phyloP scores from a whole-genome alignment of 2,888 invertebrate genomes.

The Monopis laevigella region DNA sequence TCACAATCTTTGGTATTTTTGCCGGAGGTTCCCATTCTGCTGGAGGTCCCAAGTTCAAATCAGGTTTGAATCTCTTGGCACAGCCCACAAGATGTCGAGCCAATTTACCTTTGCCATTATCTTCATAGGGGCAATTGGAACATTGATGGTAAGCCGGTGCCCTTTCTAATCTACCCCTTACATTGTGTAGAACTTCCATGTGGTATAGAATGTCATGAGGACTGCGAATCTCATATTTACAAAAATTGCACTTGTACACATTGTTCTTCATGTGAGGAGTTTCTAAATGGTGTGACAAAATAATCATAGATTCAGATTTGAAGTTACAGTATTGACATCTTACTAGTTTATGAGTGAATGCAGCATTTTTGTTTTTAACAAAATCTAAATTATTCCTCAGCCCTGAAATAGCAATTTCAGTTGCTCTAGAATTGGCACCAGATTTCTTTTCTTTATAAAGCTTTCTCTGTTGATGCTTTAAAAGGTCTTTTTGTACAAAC shows the following conservation, averaged over 20 bases:
- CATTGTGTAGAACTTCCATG: constrained; percentile 90
- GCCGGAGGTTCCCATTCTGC: constrained; percentile 94
- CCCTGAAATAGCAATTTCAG: constrained; percentile 82
- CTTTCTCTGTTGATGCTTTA: constrained; percentile 87
- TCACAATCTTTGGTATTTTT: constrained; percentile 82
- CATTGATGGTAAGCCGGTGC: constrained; percentile 91
- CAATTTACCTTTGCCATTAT: constrained; percentile 90
- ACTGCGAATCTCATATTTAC: constrained; percentile 81
- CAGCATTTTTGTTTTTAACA: constrained; percentile 86
- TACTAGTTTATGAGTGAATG: constrained; percentile 77
- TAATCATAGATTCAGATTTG: constrained; percentile 85
- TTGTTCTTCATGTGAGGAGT: constrained; percentile 92
- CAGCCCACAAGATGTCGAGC: constrained; percentile 89
- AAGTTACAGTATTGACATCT: constrained; percentile 91
- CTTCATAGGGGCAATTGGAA: constrained; percentile 93
- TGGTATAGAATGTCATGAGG: constrained; percentile 91
- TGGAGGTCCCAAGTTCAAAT: constrained; percentile 86
- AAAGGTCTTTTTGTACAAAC: constrained; percentile 90
- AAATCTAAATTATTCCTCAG: constrained; percentile 86
- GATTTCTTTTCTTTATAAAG: constrained; percentile 73
- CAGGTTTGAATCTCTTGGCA: constrained; percentile 88
- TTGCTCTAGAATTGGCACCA: constrained; percentile 71
- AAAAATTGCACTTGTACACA: constrained; percentile 87
- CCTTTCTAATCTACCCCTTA: constrained; percentile 84
- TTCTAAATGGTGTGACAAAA: constrained; percentile 88